Evolutionary conservation across 2,797 vertebrate genomes (phyloP).

Genomic region (Chaunax sp.): DNA sequence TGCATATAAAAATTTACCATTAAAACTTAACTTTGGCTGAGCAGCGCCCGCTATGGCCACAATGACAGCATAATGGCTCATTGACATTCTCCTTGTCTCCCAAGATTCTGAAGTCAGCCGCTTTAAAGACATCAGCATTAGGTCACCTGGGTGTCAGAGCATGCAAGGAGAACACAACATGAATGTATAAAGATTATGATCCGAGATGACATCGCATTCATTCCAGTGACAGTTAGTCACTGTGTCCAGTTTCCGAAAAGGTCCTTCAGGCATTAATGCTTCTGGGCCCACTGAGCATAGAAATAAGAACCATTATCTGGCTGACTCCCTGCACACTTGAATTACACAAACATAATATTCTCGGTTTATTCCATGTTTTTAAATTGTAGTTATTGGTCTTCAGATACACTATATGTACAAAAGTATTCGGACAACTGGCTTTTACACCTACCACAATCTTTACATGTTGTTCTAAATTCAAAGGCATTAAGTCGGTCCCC

Average conservation of each 20-base stretch:
- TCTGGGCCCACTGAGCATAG: constrained; percentile 2
- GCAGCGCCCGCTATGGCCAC: neutral
- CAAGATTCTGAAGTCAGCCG: constrained; percentile 22
- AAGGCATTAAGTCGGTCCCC: no score
- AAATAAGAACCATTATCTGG: constrained; percentile 6
- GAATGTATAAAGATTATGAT: constrained; percentile 12
- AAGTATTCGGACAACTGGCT: no score
- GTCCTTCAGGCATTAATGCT: constrained; percentile 29
- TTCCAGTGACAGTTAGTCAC: constrained; percentile 14
- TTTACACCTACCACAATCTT: no score
- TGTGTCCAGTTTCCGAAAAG: neutral
- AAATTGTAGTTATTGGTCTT: no score
- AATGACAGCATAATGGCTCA: neutral
- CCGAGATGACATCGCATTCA: constrained; percentile 6
- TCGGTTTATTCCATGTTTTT: no score
- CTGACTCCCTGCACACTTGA: neutral
- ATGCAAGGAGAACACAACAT: neutral
- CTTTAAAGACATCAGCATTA: constrained; percentile 28
- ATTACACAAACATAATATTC: neutral
- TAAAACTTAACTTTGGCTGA: neutral
- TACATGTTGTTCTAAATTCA: no score
- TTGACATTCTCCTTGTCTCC: neutral
- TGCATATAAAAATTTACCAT: neutral
- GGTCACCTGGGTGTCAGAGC: constrained; percentile 19
- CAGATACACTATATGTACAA: no score